phyloP scores from a whole-genome alignment of 2,797 vertebrate species.

The Garrulus glandarius region DNA sequence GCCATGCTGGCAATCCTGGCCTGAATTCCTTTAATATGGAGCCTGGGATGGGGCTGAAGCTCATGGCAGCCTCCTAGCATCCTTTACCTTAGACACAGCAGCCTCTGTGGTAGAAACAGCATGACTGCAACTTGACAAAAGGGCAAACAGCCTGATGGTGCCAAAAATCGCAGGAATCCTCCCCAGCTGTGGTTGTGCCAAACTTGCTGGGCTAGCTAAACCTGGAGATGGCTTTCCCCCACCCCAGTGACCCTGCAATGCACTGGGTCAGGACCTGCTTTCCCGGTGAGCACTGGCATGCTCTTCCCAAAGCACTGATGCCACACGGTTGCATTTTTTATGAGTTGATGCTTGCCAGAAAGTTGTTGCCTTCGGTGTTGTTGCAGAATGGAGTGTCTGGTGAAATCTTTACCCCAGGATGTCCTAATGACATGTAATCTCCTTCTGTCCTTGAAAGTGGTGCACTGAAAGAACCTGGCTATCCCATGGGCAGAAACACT shows the following conservation, averaged over 20 bases:
- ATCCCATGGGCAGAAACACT: not conserved
- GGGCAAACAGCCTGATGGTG: not conserved
- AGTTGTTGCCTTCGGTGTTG: not conserved
- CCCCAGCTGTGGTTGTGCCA: not conserved
- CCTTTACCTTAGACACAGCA: not conserved
- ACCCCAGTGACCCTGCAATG: not conserved
- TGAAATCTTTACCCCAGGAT: not conserved
- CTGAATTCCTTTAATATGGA: not conserved
- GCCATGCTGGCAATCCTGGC: not conserved
- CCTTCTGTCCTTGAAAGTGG: not conserved
- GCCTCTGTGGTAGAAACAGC: not conserved
- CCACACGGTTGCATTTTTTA: not conserved
- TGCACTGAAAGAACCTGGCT: not conserved
- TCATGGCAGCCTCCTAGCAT: not conserved
- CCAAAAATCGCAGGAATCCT: rapidly evolving
- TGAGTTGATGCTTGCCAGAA: not conserved
- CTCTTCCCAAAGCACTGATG: not conserved
- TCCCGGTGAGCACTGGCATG: rapidly evolving
- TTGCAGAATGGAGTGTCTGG: not conserved
- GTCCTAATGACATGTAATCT: not conserved
- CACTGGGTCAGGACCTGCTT: not conserved
- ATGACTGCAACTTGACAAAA: not conserved
- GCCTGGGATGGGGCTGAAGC: not conserved
- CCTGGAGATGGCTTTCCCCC: not conserved
- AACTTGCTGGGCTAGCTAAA: not conserved